Base-by-base conservation (phyloP, 2,888 invertebrate species). In the Eupithecia inturbata region DNA sequence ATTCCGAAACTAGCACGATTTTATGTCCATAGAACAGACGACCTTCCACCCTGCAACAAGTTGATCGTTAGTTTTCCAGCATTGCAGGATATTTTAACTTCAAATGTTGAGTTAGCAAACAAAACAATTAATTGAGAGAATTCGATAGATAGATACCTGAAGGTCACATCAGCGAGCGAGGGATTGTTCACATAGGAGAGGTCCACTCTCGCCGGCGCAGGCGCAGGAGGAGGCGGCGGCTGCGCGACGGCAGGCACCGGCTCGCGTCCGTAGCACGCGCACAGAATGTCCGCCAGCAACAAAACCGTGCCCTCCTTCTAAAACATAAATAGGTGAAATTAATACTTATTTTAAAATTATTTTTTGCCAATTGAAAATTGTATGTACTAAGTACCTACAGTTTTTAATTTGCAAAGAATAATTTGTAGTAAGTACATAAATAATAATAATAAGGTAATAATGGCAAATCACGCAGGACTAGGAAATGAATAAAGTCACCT, bases 131-230 rank as follows among this genome's bases (percentile, higher is more conserved):
- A 19, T 45, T 45, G 45, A 22, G 26, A 57, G 22, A 57, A 26
- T 12, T 26, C 12, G 57, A 60, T 14, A 1, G n/a, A 31, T 53
- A 45, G 22, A 16, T 82, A 96, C 96, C 95, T 95, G 90, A 98
- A 98, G 72, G 98, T 98, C 39, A 98, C 98, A 88, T 98, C 98
- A 82, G 98, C 98, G 53, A 98, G 95, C 85, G 98, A 98, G 0
- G 98, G 97, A 92, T 98, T 98, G 94, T 98, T 99, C 79, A 99
- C 98, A 92, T 98, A 99, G 85, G 97, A 97, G 0, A 98, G 97
- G 92, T 99, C 98, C 81, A 98, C 98, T 75, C 98, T 95, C 0
- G 98, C 97, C 0, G 95, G 95, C 10, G 96, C 93, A 2, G 97
- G 96, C 39, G 96, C 92, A 5, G 86, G 82, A 31, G 96, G 95